Evolutionary conservation across 2,888 invertebrate genomes (phyloP).

Genomic region (Seladonia tumulorum): DNA sequence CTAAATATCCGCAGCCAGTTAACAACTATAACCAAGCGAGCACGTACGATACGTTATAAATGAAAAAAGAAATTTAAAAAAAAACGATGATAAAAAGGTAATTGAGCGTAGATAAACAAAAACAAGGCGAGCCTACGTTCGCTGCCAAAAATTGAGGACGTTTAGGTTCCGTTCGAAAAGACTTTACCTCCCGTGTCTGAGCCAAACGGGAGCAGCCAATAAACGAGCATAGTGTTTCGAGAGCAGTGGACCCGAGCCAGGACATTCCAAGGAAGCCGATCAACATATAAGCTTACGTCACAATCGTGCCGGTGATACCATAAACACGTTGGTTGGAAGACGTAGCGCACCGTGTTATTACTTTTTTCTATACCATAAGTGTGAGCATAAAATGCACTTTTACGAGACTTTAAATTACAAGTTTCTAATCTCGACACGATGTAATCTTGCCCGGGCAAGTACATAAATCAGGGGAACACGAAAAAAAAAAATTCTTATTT

Average conservation of each 20-base stretch:
- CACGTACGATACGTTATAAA: not conserved
- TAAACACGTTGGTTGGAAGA: conserved; percentile 11
- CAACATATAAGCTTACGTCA: conserved; percentile 8
- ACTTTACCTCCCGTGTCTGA: not conserved
- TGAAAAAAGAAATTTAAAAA: not conserved
- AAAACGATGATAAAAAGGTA: not conserved
- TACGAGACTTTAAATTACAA: not conserved
- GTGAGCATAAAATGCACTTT: not conserved
- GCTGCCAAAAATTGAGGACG: not conserved
- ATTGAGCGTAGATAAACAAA: not conserved
- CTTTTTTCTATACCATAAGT: not conserved
- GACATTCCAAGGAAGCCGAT: not conserved
- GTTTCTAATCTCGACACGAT: not conserved
- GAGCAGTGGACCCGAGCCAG: conserved; percentile 5
- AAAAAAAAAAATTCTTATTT: not conserved
- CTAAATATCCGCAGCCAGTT: not conserved
- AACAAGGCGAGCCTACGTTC: not conserved
- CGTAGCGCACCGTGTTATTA: not conserved
- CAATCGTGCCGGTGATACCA: conserved; percentile 6
- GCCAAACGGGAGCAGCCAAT: not conserved
- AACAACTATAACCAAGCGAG: too few species aligned
- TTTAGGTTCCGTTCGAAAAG: not conserved
- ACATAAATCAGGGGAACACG: not conserved
- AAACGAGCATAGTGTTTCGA: not conserved
- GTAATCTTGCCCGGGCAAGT: not conserved